A percentile compares a stretch with the other conserved stretches of the same genome.
Evolutionary conservation across 2,888 invertebrate species (phyloP).

Genomic region (Reticulitermes lucifugus): DNA sequence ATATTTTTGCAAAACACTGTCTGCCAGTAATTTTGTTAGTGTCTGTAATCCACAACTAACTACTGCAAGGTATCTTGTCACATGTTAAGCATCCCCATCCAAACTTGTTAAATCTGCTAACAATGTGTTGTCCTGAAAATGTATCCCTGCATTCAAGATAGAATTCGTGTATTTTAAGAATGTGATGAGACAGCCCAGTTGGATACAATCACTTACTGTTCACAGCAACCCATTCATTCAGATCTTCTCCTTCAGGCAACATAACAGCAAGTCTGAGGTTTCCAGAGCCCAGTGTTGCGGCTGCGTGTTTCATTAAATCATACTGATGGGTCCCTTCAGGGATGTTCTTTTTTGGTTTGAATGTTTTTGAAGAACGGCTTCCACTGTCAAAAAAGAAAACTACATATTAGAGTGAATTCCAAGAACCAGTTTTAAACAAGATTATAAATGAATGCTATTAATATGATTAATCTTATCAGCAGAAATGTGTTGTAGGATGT

Average conservation of each 20-base stretch:
- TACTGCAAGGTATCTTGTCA: no score
- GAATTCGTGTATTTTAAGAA: neutral
- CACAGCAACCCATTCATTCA: slow-evolving; percentile 99
- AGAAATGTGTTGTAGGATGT: no score
- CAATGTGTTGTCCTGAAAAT: no score
- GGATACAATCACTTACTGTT: slow-evolving; percentile 82
- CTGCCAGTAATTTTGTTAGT: no score
- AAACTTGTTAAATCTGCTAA: no score
- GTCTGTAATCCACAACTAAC: no score
- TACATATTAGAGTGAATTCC: neutral
- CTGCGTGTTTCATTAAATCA: slow-evolving; percentile 99
- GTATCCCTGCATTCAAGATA: no score
- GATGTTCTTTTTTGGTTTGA: slow-evolving; percentile 98
- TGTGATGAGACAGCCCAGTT: neutral
- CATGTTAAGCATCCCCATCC: no score
- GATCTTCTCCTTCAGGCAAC: slow-evolving; percentile 98
- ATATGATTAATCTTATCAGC: no score
- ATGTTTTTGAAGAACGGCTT: slow-evolving; percentile 94
- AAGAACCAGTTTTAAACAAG: no score
- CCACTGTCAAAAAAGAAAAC: slow-evolving; percentile 69
- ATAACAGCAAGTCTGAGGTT: slow-evolving; percentile 96
- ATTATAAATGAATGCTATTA: no score
- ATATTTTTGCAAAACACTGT: no score
- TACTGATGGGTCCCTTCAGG: slow-evolving; percentile 98
- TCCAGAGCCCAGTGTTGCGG: slow-evolving; percentile 96